Conservation (phyloP, 92 coral and sea anemone species). For the Zoanthus sociatus region DNA sequence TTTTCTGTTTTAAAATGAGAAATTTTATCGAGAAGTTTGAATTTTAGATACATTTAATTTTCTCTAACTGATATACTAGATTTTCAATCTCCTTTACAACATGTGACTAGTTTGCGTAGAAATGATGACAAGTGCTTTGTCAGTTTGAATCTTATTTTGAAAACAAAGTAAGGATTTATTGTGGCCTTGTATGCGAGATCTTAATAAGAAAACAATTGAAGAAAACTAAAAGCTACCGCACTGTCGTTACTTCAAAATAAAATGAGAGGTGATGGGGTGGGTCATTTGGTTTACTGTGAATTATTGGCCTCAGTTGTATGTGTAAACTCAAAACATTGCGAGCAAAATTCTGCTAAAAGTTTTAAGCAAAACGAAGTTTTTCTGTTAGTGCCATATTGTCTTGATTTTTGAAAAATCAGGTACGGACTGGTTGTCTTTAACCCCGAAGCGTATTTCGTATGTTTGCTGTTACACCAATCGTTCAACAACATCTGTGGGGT, state of each 20-base stretch:
- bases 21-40: background rate
- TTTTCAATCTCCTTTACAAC: background rate
- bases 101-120: background rate
- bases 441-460: constrained; percentile 1
- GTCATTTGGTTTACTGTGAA: background rate
- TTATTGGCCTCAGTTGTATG: background rate
- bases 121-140: background rate
- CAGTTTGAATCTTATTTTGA: background rate
- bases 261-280: background rate
- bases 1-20: background rate
- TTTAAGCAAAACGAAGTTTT: background rate
- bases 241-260: background rate
- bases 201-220: no score
- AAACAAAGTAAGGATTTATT: background rate
- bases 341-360: background rate
- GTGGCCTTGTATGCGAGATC: background rate
- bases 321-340: background rate
- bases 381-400: background rate
- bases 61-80: no score
- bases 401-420: background rate
- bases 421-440: background rate
- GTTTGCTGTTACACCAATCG: background rate
- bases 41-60: background rate
- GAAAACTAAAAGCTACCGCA: background rate
- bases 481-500: constrained; percentile 13